phyloP scores from a whole-genome alignment of 2,888 invertebrate genomes.

The Podotricha telesiphe region DNA sequence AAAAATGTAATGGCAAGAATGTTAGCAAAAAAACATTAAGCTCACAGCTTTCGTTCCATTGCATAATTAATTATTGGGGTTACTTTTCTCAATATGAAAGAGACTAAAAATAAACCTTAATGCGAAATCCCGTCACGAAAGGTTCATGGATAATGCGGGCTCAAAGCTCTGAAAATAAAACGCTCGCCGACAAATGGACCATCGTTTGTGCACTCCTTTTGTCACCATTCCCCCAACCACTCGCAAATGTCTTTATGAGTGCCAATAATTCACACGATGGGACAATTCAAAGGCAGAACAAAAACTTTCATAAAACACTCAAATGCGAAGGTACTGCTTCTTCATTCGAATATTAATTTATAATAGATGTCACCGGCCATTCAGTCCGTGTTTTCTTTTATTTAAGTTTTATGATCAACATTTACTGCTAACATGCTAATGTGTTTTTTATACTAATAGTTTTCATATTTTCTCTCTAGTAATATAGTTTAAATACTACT shows the following conservation, averaged over 20 bases:
- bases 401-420: background rate
- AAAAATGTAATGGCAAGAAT: too few species aligned
- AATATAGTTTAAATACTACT: background rate
- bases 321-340: constrained; percentile 38
- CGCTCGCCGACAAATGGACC: constrained; percentile 56
- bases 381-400: background rate
- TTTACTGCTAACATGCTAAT: background rate
- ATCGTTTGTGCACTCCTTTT: constrained; percentile 50
- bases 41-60: constrained; percentile 30
- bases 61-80: constrained; percentile 38
- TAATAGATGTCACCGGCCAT: constrained; percentile 22
- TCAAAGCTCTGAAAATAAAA: constrained; percentile 44
- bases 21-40: constrained; percentile 13
- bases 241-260: constrained; percentile 49
- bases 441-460: background rate
- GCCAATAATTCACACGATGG: constrained; percentile 44
- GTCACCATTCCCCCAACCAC: constrained; percentile 46
- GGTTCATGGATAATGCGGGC: constrained; percentile 30
- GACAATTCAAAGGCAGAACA: constrained; percentile 33
- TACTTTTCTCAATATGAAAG: constrained; percentile 30
- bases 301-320: constrained; percentile 42
- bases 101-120: constrained; percentile 34
- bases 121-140: constrained; percentile 37
- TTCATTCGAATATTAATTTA: constrained; percentile 23
- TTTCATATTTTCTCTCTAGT: too few species aligned